Evolutionary conservation across 1,140 invertebrate genomes (phyloP), one percentile per base, ranked within the genome.

Genomic region (Monochamus saltuarius): DNA sequence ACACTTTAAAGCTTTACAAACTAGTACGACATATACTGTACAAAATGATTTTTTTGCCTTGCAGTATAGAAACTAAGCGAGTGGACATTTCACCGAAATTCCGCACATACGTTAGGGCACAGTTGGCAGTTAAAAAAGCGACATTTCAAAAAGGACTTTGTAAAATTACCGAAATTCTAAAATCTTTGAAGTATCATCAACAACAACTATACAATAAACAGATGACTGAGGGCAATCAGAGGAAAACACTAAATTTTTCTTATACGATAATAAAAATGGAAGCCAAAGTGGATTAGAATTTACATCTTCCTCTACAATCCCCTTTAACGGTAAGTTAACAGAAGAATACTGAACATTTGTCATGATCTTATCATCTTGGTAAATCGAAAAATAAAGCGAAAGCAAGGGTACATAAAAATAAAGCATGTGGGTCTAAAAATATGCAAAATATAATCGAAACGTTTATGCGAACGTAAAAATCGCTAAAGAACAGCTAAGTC

Each of bases 201-300:
- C 69, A 73, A 73, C 71, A 71, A 73, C 62, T 62, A 66, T 70
- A 72, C 59, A 70, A 66, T 66, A 61, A 65, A 67, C 53, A 47
- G 56, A 61, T 37, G 38, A 43, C 50, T 40, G 13, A 62, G 56
- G 59, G 56, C 36, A 60, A 66, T 56, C 43, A 51, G 61, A 63
- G 61, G 54, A 67, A 71, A 69, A 65, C 57, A 68, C 61, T 49
- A 64, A 56, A 65, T 53, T 65, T 63, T 60, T 56, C 52, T 67
- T 65, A 55, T 45, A 57, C 53, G 46, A 40, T 63, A 62, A 64
- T 59, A 68, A 64, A 56, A 69, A 70, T 71, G 69, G 71, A 73
- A 73, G 69, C 69, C 71, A 69, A 71, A 70, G 37, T 60, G 51
- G 62, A 68, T 68, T 66, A 66, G 60, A 66, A 61, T 61, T 60